A percentile compares a stretch with the other conserved stretches of the same genome.
Evolutionary conservation across 1,140 invertebrate genomes (phyloP).

Genomic region (Harpegnathos saltator): DNA sequence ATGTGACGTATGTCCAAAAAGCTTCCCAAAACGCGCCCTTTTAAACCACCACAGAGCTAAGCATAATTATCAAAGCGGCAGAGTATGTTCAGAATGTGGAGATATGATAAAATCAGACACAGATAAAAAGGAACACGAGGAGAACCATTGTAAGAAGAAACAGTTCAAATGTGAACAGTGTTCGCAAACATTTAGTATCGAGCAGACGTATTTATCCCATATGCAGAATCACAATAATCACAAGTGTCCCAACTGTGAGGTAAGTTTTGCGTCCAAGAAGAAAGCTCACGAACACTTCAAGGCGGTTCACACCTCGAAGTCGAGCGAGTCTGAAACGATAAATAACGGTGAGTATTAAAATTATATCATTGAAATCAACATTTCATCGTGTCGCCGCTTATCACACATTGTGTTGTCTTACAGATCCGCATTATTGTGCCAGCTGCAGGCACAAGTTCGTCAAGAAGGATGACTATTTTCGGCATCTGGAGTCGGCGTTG

Average conservation of each 20-base stretch:
- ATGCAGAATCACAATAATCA: slow-evolving; percentile 82
- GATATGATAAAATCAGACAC: slow-evolving; percentile 71
- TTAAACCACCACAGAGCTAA: slow-evolving; percentile 80
- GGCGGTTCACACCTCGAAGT: slow-evolving; percentile 67
- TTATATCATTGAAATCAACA: neutral
- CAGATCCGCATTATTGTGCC: slow-evolving; percentile 75
- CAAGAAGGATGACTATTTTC: slow-evolving; percentile 78
- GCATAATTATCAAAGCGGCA: slow-evolving; percentile 78
- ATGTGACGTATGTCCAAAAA: slow-evolving; percentile 75
- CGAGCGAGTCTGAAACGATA: slow-evolving; percentile 66
- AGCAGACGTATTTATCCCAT: slow-evolving; percentile 82
- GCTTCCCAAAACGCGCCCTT: slow-evolving; percentile 80
- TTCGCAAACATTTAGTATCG: slow-evolving; percentile 78
- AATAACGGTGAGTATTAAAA: slow-evolving; percentile 67
- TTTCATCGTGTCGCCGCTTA: slow-evolving; percentile 19
- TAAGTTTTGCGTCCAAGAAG: slow-evolving; percentile 80
- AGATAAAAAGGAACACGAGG: slow-evolving; percentile 73
- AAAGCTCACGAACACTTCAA: slow-evolving; percentile 77
- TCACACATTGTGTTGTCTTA: slow-evolving; percentile 68
- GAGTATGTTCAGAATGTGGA: slow-evolving; percentile 81
- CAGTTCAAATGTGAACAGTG: slow-evolving; percentile 81
- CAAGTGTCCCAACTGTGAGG: slow-evolving; percentile 80
- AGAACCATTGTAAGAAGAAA: slow-evolving; percentile 77
- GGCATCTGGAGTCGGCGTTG: slow-evolving; percentile 75
- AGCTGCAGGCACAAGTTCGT: slow-evolving; percentile 77